These are phyloP conservation scores for Drosophila repleta DNA, from an alignment of 1,140 invertebrate genomes.

Conservation along the genomic window DNA sequence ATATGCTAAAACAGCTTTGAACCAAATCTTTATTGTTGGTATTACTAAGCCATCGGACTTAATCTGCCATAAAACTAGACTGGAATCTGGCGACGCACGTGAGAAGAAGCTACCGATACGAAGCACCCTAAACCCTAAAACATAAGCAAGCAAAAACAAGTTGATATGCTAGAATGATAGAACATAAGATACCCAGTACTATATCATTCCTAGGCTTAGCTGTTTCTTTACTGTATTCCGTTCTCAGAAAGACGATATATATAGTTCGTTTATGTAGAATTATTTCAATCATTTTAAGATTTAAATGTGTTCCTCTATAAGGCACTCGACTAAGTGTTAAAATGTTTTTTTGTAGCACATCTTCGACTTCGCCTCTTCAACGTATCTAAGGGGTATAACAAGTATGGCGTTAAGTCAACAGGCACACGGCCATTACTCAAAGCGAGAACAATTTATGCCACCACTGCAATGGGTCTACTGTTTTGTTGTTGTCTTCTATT, in stretches of 20 bases:
- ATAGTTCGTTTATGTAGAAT: too few species aligned
- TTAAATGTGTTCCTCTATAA: too few species aligned
- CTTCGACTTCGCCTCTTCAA: too few species aligned
- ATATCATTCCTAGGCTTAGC: too few species aligned
- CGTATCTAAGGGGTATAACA: slow-evolving; percentile 41
- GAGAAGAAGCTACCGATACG: slow-evolving; percentile 27
- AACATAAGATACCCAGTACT: slow-evolving; percentile 12
- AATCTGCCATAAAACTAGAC: slow-evolving; percentile 39
- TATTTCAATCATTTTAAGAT: background rate
- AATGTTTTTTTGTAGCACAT: too few species aligned
- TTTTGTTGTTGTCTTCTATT: slow-evolving; percentile 9
- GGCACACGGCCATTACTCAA: slow-evolving; percentile 65
- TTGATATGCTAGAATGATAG: background rate
- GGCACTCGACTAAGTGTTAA: too few species aligned
- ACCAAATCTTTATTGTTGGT: slow-evolving; percentile 36
- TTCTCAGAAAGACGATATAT: background rate
- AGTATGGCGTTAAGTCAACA: slow-evolving; percentile 76
- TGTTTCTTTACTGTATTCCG: background rate
- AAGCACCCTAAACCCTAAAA: slow-evolving; percentile 13
- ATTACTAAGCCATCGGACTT: slow-evolving; percentile 34
- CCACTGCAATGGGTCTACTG: slow-evolving; percentile 56
- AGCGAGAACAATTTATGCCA: slow-evolving; percentile 73
- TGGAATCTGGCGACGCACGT: slow-evolving; percentile 30
- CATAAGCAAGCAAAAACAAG: slow-evolving; percentile 9
- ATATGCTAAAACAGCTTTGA: background rate